Percentiles rank a stretch among this genome's conserved stretches.
Evolutionary conservation across 2,888 invertebrate genomes (phyloP).

Genomic region (Eumerus sabulonum): DNA sequence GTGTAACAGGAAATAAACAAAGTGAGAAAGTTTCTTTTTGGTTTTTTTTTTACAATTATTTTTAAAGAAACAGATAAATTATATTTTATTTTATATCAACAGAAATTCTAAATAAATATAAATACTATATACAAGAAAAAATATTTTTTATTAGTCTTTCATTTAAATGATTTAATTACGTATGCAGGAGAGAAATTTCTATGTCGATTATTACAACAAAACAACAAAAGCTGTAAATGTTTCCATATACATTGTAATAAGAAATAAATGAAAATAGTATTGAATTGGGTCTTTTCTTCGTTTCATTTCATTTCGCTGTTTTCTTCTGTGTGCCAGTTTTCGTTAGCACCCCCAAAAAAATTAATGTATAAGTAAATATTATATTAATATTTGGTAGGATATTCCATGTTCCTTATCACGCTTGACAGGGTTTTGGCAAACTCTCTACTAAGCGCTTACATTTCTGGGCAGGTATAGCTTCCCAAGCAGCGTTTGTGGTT

Average conservation of each 20-base stretch:
- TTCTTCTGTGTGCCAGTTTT: no score
- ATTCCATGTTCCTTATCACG: no score
- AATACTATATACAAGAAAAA: constrained; percentile 3
- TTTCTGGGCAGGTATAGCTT: no score
- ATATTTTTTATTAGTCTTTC: constrained; percentile 38
- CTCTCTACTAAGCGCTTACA: no score
- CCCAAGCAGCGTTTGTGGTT: no score
- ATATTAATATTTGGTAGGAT: no score
- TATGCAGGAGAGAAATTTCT: constrained; percentile 26
- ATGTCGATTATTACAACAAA: constrained; percentile 50
- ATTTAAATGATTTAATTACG: constrained; percentile 8
- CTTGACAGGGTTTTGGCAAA: no score
- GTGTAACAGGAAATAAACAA: constrained; percentile 2
- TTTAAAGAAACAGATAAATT: constrained; percentile 22
- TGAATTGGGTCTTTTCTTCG: neutral
- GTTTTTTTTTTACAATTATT: constrained; percentile 16
- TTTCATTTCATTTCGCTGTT: no score
- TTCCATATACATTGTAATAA: constrained; percentile 66
- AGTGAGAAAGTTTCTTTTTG: neutral
- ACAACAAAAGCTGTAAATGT: constrained; percentile 59
- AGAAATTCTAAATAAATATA: constrained; percentile 40
- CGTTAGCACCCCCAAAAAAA: no score
- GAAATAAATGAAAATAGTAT: constrained; percentile 58
- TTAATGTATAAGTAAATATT: no score
- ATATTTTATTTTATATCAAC: constrained; percentile 45